Evolutionary conservation across 2,888 invertebrate genomes (phyloP).

Genomic region (Cerceris ruficornis): DNA sequence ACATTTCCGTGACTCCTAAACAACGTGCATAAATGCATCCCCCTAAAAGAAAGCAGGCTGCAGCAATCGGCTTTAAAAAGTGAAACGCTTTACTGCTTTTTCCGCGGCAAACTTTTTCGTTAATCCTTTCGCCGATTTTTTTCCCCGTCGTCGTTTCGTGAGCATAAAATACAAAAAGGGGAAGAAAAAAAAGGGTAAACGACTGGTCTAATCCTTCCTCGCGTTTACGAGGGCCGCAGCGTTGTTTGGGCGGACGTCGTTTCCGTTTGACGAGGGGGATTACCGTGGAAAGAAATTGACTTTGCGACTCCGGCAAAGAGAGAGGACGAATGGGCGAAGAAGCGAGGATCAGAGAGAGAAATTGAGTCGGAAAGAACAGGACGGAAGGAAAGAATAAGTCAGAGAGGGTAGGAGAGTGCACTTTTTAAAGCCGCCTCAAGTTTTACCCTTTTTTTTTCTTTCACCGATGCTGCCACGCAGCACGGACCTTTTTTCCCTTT

Average conservation of each 20-base stretch:
- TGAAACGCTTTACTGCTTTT: constrained; percentile 52
- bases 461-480: constrained; percentile 27
- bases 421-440: constrained; percentile 68
- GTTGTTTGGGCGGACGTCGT: constrained; percentile 12
- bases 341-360: no score
- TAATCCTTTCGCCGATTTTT: constrained; percentile 46
- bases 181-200: constrained; percentile 14
- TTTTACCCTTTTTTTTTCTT: constrained; percentile 28
- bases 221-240: constrained; percentile 43
- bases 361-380: no score
- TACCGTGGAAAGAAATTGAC: constrained; percentile 47
- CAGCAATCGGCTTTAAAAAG: constrained; percentile 8
- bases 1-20: constrained; percentile 47
- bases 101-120: constrained; percentile 14
- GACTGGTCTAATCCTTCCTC: constrained; percentile 41
- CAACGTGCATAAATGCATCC: constrained; percentile 6
- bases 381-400: no score
- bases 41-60: background rate
- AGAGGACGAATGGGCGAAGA: no score
- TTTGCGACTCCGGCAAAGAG: constrained; percentile 26
- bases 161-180: background rate
- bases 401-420: background rate
- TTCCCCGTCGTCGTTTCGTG: constrained; percentile 2
- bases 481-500: constrained; percentile 47
- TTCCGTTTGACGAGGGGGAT: constrained; percentile 29